phyloP scores from a whole-genome alignment of 35 echinoderm and acorn worm species.

The Patiria miniata region DNA sequence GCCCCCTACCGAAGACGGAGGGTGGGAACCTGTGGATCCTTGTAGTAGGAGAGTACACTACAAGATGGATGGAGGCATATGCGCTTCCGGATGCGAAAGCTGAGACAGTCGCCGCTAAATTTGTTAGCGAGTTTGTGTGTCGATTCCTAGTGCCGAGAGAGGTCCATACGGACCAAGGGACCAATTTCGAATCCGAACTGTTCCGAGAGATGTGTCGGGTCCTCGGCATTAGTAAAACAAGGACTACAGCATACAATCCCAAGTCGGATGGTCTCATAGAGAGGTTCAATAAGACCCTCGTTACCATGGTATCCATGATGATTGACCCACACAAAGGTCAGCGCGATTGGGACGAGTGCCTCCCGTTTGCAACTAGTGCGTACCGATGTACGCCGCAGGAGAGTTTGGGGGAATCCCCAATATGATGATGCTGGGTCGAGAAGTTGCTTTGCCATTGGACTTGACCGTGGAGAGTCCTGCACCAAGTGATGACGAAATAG shows the following conservation, averaged over 20 bases:
- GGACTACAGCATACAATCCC: no score
- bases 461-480: neutral
- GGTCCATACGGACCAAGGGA: neutral
- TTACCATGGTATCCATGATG: neutral
- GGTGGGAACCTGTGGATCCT: neutral
- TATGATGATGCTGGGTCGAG: neutral
- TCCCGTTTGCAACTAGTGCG: neutral
- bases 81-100: no score
- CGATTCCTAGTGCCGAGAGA: no score
- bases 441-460: neutral
- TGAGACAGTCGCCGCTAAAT: no score
- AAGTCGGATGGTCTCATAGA: neutral
- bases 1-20: neutral
- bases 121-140: no score
- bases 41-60: neutral
- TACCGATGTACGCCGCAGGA: neutral
- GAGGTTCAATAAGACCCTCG: neutral
- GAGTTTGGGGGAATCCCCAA: no score
- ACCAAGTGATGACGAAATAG: neutral
- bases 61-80: neutral
- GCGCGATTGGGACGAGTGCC: no score
- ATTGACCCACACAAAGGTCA: neutral
- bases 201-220: neutral
- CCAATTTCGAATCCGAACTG: neutral
- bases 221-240: neutral